These are phyloP conservation scores for Sakesphorus luctuosus DNA, from an alignment of 2,113 vertebrate species.

Conservation along the genomic window DNA sequence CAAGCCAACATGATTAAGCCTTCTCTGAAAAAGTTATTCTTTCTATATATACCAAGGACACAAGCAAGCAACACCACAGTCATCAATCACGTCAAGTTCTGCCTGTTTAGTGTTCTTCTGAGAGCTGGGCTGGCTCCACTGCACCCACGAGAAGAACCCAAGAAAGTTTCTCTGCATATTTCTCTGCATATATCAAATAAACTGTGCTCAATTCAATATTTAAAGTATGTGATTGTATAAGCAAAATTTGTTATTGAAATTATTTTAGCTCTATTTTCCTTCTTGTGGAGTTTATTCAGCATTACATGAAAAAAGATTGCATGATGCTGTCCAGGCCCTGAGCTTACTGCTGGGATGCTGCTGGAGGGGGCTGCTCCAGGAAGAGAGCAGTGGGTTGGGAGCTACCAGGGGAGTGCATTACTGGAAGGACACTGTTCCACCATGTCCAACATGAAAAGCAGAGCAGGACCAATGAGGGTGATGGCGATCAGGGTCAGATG, in stretches of 20 bases:
- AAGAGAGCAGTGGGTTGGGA: rapidly evolving
- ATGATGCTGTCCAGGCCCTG: rapidly evolving
- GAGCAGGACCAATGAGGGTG: neutral
- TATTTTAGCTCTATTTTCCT: neutral
- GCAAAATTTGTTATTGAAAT: neutral
- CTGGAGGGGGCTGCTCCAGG: neutral
- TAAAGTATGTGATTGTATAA: neutral
- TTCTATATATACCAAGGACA: neutral
- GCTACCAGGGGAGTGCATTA: neutral
- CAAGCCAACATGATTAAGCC: neutral
- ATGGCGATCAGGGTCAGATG: neutral
- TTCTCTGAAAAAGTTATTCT: neutral
- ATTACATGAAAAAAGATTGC: neutral
- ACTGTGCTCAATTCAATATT: neutral
- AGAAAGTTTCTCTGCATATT: neutral
- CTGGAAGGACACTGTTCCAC: neutral
- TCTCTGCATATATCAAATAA: neutral
- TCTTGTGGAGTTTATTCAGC: neutral
- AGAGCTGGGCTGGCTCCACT: neutral
- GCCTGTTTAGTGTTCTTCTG: neutral
- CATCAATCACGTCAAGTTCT: neutral
- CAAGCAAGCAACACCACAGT: neutral
- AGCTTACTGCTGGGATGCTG: neutral
- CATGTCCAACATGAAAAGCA: neutral
- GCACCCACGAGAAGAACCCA: neutral